Percentiles rank a stretch among this genome's conserved stretches.
These are phyloP conservation scores for Notothenia rossii DNA, from an alignment of 2,113 vertebrate genomes.

Conservation along the genomic window DNA sequence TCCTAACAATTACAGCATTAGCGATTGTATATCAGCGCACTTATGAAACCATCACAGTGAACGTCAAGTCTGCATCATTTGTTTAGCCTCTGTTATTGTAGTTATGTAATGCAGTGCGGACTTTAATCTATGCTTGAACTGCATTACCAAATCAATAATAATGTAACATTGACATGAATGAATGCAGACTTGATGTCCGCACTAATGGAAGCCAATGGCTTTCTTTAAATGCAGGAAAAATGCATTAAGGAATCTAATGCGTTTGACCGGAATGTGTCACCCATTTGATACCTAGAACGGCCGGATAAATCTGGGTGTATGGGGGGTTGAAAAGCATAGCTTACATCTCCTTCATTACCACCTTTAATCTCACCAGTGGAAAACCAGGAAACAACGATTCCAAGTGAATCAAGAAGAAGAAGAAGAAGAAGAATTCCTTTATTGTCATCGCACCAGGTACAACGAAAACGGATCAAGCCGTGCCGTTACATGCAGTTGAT, in stretches of 20 bases:
- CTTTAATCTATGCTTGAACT: conserved; percentile 9
- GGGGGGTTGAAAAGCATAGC: background rate
- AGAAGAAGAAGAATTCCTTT: too few relatives aligned
- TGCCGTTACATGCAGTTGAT: background rate
- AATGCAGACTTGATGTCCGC: conserved; percentile 15
- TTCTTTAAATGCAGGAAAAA: conserved; percentile 5
- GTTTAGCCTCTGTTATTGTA: background rate
- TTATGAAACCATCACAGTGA: conserved; percentile 2
- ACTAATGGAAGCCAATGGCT: conserved; percentile 32
- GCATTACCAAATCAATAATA: background rate
- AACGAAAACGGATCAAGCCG: background rate
- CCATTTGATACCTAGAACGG: background rate
- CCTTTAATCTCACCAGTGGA: background rate
- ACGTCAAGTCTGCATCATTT: conserved; percentile 8
- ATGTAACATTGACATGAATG: background rate
- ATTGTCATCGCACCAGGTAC: too few relatives aligned
- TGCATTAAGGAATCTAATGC: conserved; percentile 3
- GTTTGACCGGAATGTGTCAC: background rate
- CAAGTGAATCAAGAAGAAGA: background rate
- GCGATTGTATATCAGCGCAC: background rate
- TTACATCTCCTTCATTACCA: background rate
- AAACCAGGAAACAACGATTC: background rate
- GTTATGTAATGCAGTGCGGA: conserved; percentile 13
- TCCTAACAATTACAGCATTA: background rate
- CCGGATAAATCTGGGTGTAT: background rate